Conservation (phyloP, 2,113 vertebrate genomes). For the Atrichornis clamosus region DNA sequence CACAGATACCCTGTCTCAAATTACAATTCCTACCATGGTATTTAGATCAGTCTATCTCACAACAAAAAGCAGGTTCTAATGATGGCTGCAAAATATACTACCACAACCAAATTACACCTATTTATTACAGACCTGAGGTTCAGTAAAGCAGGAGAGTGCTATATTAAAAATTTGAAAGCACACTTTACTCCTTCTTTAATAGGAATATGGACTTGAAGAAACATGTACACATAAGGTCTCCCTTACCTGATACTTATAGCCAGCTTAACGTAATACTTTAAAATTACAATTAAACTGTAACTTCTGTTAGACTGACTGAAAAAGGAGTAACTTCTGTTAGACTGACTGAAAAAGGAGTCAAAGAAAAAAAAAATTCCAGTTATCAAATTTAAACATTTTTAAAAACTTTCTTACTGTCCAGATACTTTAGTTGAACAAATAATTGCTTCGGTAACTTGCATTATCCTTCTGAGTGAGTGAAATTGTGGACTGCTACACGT, state of each 20-base stretch:
- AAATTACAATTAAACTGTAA: not conserved
- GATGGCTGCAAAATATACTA: not conserved
- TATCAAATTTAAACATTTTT: rapidly evolving
- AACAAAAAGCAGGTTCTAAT: not conserved
- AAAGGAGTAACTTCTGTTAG: not conserved
- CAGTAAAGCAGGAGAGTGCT: not conserved
- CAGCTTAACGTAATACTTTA: not conserved
- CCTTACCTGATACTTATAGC: not conserved
- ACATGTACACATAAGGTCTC: rapidly evolving
- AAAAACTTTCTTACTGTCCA: not conserved
- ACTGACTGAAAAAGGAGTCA: not conserved
- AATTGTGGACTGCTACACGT: not conserved
- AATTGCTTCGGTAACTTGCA: not conserved
- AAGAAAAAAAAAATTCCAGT: not conserved
- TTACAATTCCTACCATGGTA: not conserved
- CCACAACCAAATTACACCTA: not conserved
- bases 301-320: not conserved
- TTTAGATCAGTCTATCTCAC: not conserved
- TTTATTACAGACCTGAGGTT: not conserved
- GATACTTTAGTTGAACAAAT: not conserved
- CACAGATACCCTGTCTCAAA: not conserved
- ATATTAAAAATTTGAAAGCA: rapidly evolving
- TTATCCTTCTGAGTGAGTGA: not conserved
- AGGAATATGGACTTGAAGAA: not conserved
- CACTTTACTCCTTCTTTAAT: not conserved